Base-by-base conservation (phyloP, 2,888 invertebrate species). In the Lydus trimaculatus region DNA sequence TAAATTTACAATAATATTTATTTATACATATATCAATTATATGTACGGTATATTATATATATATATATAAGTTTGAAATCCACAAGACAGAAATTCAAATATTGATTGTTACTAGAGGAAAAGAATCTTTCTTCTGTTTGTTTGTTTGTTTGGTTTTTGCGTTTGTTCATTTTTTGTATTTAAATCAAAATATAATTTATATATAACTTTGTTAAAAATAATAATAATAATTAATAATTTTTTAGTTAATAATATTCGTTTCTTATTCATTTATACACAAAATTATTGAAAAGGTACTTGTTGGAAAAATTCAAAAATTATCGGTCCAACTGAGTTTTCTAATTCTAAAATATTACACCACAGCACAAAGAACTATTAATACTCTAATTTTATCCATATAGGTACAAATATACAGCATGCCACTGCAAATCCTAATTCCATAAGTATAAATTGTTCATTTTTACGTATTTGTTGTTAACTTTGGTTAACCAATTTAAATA, bases 361-460 rank as follows among this genome's bases (percentile, higher is more conserved):
- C 86, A 86, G 85, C 86, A 86, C 86, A 85, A 86, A 84, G 83
- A 86, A 81, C 85, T 85, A 85, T 48, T 52, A 52, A 52, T 84
- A 82, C 79, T 81, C 83, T 85, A 85, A 77, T 82, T 80, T 83
- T 84, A 85, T 85, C 84, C 85, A 85, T 84, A 85, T 85, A 85
- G 85, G 84, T 84, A 85, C 85, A 85, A 85, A 85, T 85, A 84
- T 85, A 85, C 85, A 85, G 83, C 81, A 82, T 81, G 82, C 80
- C 79, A 84, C 82, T 82, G 82, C 81, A 83, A 82, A 78, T 79
- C 80, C 81, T 81, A 82, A 79, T 81, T 82, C 81, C 20, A 23
- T 13, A 31, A 79, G 78, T 80, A 80, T 79, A 79, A 79, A 28
- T 28, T 28, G 28, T 28, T 4, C 28, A 80, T 80, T 76, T 76